These are phyloP conservation scores for Mantis religiosa DNA, from an alignment of 2,888 invertebrate species.

Conservation along the genomic window DNA sequence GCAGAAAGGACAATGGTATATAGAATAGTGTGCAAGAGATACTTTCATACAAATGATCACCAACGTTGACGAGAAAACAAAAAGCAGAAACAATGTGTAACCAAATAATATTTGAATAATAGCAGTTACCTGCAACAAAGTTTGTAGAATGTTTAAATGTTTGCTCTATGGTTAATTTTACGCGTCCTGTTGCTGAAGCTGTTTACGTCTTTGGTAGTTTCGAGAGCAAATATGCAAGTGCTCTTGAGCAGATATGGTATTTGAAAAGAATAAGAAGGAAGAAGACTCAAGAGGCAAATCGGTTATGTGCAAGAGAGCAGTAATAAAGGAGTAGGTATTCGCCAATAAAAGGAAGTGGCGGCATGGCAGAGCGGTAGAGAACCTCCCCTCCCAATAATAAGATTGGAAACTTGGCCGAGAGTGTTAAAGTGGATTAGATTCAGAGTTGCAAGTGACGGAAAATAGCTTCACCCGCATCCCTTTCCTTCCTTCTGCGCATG, in stretches of 20 bases:
- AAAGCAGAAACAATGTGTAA: no score
- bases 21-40: no score
- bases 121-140: no score
- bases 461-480: not conserved
- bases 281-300: not conserved
- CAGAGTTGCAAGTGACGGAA: not conserved
- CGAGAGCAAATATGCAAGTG: not conserved
- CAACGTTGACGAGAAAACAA: no score
- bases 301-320: not conserved
- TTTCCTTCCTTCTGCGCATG: not conserved
- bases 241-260: not conserved
- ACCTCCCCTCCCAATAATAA: not conserved
- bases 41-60: no score
- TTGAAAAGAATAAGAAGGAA: not conserved
- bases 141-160: no score
- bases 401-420: not conserved
- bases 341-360: not conserved
- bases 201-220: not conserved
- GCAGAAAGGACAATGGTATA: no score
- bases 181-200: no score
- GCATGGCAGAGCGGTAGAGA: not conserved
- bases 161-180: no score
- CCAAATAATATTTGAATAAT: no score
- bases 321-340: not conserved
- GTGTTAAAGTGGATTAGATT: not conserved